Conservation (phyloP, 2,888 invertebrate genomes). For the Chrysina gloriosa region DNA sequence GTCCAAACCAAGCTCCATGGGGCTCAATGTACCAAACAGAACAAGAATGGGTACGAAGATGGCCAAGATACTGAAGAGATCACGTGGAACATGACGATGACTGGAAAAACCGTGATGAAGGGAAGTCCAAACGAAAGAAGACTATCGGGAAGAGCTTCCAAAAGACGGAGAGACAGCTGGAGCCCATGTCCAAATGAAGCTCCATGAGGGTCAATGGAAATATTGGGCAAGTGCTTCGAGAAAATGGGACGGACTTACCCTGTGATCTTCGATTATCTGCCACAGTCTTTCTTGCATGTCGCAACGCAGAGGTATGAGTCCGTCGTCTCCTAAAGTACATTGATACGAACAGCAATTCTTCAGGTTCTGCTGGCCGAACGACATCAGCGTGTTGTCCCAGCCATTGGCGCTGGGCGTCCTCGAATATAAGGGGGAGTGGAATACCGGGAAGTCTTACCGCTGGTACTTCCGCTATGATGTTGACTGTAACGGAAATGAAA, state of each 20-base stretch:
- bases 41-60: too few species aligned
- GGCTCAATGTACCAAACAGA: too few species aligned
- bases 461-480: constrained; percentile 48
- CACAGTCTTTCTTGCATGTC: constrained; percentile 82
- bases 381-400: constrained; percentile 54
- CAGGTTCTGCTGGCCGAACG: constrained; percentile 36
- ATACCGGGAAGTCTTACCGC: constrained; percentile 57
- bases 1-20: too few species aligned
- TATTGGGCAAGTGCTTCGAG: too few species aligned
- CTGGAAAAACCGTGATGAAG: too few species aligned
- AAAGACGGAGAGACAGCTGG: too few species aligned
- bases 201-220: too few species aligned
- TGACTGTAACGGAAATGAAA: constrained; percentile 44
- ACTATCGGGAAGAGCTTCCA: too few species aligned
- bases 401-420: constrained; percentile 68
- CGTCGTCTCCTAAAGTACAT: constrained; percentile 74
- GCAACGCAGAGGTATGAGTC: constrained; percentile 77
- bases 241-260: constrained; percentile 72
- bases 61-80: too few species aligned
- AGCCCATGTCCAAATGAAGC: too few species aligned
- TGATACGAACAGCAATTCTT: constrained; percentile 48
- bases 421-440: constrained; percentile 69
- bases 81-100: too few species aligned
- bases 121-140: too few species aligned
- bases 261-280: constrained; percentile 84